A percentile compares a stretch with the other conserved stretches of the same genome.
Evolutionary conservation across 2,113 vertebrate species (phyloP).

Genomic region (cattle (Bos taurus)): DNA sequence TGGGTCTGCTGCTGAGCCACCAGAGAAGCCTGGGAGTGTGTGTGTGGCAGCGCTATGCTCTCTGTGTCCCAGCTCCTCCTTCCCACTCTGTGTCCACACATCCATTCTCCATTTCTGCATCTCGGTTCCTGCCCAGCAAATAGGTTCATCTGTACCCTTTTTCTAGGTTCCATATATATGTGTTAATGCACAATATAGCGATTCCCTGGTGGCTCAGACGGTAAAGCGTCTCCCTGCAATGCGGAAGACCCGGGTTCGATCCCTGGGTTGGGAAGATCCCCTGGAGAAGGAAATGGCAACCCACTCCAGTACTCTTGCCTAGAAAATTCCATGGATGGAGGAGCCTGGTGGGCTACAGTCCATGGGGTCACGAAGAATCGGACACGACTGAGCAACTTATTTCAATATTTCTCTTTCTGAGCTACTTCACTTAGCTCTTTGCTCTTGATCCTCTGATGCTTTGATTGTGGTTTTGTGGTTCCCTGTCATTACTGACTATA

Average conservation of each 20-base stretch:
- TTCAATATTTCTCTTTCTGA: neutral
- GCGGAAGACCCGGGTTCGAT: too few species aligned
- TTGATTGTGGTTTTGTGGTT: neutral
- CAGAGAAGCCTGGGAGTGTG: neutral
- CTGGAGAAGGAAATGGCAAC: too few species aligned
- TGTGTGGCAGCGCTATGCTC: rapidly evolving
- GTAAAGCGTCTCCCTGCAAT: too few species aligned
- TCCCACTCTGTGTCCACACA: neutral
- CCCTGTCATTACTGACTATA: neutral
- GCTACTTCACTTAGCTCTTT: neutral
- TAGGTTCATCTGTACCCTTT: neutral
- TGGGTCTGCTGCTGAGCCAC: neutral
- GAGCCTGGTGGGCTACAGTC: too few species aligned
- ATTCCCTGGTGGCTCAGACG: too few species aligned
- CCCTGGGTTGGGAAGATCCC: too few species aligned
- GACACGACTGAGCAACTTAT: too few species aligned
- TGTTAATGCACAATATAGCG: neutral
- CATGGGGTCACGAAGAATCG: too few species aligned
- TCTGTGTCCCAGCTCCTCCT: neutral
- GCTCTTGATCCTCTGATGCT: neutral
- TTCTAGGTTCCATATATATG: neutral
- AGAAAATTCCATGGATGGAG: too few species aligned
- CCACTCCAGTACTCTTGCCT: too few species aligned
- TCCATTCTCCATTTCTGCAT: rapidly evolving
- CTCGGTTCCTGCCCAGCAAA: neutral